phyloP scores from a whole-genome alignment of 1,140 invertebrate species.

The Drosophila willistoni region DNA sequence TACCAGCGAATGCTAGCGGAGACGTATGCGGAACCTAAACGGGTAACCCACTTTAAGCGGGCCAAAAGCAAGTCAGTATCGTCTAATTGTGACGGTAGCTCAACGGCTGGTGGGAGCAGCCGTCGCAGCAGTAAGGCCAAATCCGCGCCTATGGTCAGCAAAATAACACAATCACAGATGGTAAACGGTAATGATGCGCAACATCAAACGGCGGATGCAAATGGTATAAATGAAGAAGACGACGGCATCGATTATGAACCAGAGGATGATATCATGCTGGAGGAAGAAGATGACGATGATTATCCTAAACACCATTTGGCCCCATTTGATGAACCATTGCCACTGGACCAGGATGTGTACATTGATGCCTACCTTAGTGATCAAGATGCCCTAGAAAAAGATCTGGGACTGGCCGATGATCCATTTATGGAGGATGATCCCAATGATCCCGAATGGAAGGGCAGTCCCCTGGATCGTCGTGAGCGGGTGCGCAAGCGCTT shows the following conservation, averaged over 20 bases:
- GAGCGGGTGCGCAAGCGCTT: constrained; percentile 48
- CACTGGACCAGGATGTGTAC: constrained; percentile 36
- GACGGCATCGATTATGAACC: constrained; percentile 44
- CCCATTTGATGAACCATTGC: constrained; percentile 55
- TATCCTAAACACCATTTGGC: constrained; percentile 74
- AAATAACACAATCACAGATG: constrained; percentile 12
- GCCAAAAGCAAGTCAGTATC: constrained; percentile 66
- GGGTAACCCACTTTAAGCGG: constrained; percentile 36
- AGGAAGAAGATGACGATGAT: constrained; percentile 68
- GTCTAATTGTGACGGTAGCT: constrained; percentile 55
- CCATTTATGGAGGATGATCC: constrained; percentile 88
- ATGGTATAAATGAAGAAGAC: constrained; percentile 32
- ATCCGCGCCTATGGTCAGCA: constrained; percentile 36
- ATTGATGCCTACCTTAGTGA: constrained; percentile 67
- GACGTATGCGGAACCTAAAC: constrained; percentile 41
- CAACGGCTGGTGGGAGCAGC: constrained; percentile 30
- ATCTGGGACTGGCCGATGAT: constrained; percentile 84
- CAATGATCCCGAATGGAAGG: constrained; percentile 91
- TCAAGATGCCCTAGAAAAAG: constrained; percentile 66
- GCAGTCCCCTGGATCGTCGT: constrained; percentile 35
- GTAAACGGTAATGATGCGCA: constrained; percentile 24
- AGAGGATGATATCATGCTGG: constrained; percentile 52
- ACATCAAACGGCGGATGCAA: constrained; percentile 11
- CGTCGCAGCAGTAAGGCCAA: constrained; percentile 65
- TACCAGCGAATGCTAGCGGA: constrained; percentile 54